A percentile compares a stretch with the other conserved stretches of the same genome.
These are phyloP conservation scores for Drosophila aff. DNA, from an alignment of 1,140 invertebrate genomes.

Conservation along the genomic window DNA sequence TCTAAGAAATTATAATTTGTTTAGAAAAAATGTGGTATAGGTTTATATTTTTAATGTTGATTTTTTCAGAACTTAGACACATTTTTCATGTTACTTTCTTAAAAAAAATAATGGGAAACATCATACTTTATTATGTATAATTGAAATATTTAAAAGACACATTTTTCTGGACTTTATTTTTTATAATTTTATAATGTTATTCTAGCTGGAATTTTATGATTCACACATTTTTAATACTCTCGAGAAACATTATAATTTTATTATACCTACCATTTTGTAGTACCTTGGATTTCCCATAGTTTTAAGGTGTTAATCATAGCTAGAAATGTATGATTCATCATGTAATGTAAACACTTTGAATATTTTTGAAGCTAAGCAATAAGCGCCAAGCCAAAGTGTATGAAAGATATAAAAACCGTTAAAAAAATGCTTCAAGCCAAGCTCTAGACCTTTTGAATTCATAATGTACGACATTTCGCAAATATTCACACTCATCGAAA, in stretches of 20 bases:
- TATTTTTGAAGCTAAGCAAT: too few species aligned
- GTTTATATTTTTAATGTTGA: background rate
- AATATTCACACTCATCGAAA: constrained; percentile 23
- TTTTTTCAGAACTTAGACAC: too few species aligned
- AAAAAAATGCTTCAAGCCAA: background rate
- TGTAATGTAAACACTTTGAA: background rate
- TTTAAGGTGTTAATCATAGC: background rate
- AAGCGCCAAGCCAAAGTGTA: background rate
- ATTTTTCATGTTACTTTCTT: too few species aligned
- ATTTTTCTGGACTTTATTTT: too few species aligned
- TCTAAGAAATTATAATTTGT: background rate
- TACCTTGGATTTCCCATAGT: background rate
- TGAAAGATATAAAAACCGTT: background rate
- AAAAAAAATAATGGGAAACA: too few species aligned
- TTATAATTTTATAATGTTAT: too few species aligned
- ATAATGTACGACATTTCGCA: constrained; percentile 9
- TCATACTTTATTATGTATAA: too few species aligned
- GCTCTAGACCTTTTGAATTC: constrained; percentile 18
- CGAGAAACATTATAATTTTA: background rate
- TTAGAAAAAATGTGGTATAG: background rate
- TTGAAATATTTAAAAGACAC: too few species aligned
- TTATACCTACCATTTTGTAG: background rate
- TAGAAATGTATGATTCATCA: background rate
- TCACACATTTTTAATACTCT: background rate
- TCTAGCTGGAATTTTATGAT: background rate